These are phyloP conservation scores for Lampris incognitus DNA, from an alignment of 2,113 vertebrate genomes.

Conservation along the genomic window DNA sequence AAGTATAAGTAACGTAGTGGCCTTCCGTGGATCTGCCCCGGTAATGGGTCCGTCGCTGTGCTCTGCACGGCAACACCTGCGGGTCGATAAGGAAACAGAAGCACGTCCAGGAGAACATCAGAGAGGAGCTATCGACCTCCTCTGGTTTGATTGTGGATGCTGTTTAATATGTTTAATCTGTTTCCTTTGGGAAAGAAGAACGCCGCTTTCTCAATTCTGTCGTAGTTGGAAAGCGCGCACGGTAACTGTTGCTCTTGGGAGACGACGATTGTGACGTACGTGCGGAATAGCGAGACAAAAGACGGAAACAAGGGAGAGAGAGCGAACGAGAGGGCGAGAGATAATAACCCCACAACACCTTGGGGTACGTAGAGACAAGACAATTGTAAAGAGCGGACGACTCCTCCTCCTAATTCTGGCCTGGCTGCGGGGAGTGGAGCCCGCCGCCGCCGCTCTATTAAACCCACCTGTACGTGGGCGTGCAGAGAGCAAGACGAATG, in stretches of 20 bases:
- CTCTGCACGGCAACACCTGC: not conserved
- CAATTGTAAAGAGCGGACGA: constrained; percentile 7
- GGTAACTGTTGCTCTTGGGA: too few relatives aligned
- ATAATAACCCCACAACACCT: constrained; percentile 23
- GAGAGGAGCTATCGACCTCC: not conserved
- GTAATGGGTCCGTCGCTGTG: not conserved
- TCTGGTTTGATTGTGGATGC: not conserved
- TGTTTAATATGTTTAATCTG: constrained; percentile 14
- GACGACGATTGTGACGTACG: too few relatives aligned
- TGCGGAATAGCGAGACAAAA: not conserved
- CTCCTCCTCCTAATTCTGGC: constrained; percentile 14
- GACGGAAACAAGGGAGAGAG: not conserved
- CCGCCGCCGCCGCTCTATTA: constrained; percentile 65
- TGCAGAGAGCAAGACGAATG: constrained; percentile 69
- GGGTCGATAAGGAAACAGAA: not conserved
- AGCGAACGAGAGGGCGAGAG: constrained; percentile 33
- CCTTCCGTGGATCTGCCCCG: too few relatives aligned
- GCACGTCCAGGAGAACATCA: not conserved
- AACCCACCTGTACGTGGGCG: constrained; percentile 47
- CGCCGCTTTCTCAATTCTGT: too few relatives aligned
- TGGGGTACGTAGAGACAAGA: constrained; percentile 59
- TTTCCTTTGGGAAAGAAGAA: too few relatives aligned
- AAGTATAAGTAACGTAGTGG: not conserved
- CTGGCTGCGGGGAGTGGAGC: constrained; percentile 33
- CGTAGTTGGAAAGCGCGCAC: too few relatives aligned